Conservation (phyloP, 1,140 invertebrate species). For the Anthonomus grandis region DNA sequence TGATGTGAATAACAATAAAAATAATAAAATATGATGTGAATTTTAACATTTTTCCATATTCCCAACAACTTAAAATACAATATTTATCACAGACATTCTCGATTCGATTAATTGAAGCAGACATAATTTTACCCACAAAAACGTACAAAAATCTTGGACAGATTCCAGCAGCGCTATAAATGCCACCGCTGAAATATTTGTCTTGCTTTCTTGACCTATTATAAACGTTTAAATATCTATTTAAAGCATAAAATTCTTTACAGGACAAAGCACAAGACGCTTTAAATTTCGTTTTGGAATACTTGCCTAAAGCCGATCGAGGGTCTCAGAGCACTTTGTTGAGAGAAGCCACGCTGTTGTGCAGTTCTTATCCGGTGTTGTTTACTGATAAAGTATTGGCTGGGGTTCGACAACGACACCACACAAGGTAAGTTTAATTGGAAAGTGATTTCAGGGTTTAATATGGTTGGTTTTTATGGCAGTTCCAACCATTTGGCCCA, state of each 20-base stretch:
- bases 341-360: constrained; percentile 72
- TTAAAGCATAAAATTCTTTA: constrained; percentile 12
- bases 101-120: too few relatives aligned
- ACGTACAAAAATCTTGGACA: too few relatives aligned
- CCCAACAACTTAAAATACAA: too few relatives aligned
- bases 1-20: too few relatives aligned
- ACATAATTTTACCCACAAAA: too few relatives aligned
- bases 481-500: constrained; percentile 44
- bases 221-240: neutral
- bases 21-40: too few relatives aligned
- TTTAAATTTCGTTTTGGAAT: constrained; percentile 73
- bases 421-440: constrained; percentile 46
- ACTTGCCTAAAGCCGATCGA: constrained; percentile 66
- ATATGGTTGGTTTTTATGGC: constrained; percentile 13
- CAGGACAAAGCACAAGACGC: constrained; percentile 73
- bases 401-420: constrained; percentile 64
- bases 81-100: too few relatives aligned
- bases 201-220: too few relatives aligned
- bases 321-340: constrained; percentile 66
- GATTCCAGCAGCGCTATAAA: too few relatives aligned
- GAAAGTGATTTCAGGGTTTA: neutral
- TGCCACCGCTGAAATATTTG: too few relatives aligned
- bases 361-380: constrained; percentile 70
- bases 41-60: too few relatives aligned
- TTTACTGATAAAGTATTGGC: constrained; percentile 74